Evolutionary conservation across 2,113 vertebrate species (phyloP), one percentile per base, ranked within the genome.

Genomic region (Haemorhous mexicanus): DNA sequence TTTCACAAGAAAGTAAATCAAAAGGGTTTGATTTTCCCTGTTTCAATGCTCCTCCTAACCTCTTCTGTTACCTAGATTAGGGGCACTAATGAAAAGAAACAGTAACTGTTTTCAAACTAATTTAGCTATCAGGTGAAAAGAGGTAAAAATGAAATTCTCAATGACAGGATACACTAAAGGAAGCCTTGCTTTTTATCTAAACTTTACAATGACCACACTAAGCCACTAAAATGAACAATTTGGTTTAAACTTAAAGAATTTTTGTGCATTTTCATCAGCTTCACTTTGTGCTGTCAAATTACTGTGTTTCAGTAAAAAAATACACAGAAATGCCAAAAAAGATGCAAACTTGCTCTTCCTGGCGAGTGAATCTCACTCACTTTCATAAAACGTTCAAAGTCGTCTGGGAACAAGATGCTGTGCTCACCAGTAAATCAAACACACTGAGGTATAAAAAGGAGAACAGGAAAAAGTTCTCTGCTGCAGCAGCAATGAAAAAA

Each of bases 401-500:
- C 43, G 11, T 91, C 93, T 93, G 96, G 92, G 94, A 97, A 90
- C 77, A 89, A 97, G 87, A 93, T 81, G 46, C 91, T 80, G 94
- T 91, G 93, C 67, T 90, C 84, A 28, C 94, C 91, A 96, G 92
- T 83, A 96, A 96, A 96, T 96, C 77, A 97, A 97, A 97, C 87
- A 94, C 94, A 96, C 58, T 96, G 97, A 98, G 98, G 97, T 98
- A 98, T 96, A 96, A 96, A 96, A 96, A 95, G 94, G 94, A 97
- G 96, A 97, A 98, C 97, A 91, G 92, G 96, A 97, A 89, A 77
- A 87, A 93, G 94, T 96, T 97, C 97, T 97, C 98, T 98, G 97
- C 86, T 98, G 98, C 98, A 98, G 97, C 97, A 97, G 98, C 98
- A 98, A 97, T 97, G 82, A 94, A 96, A 95, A 94, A 93, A 91